Evolutionary conservation across 2,888 invertebrate species (phyloP).

Genomic region (Xylophagus ater): DNA sequence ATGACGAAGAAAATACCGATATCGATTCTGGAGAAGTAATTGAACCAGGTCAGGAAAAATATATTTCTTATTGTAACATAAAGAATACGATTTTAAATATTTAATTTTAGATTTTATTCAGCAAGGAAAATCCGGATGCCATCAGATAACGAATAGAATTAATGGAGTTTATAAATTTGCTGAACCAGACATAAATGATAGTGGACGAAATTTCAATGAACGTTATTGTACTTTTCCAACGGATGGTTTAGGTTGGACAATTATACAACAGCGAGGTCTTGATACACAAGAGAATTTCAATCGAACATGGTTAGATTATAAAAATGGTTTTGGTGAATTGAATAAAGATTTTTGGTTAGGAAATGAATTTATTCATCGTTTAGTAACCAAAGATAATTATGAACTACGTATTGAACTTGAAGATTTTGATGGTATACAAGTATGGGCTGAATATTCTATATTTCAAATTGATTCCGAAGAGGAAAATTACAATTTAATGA

Average conservation of each 20-base stretch:
- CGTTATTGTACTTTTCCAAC: constrained; percentile 42
- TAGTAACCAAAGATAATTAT: constrained; percentile 35
- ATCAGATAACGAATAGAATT: constrained; percentile 31
- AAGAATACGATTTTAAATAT: constrained; percentile 6
- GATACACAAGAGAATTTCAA: constrained; percentile 42
- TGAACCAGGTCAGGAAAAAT: not conserved
- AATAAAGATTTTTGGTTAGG: constrained; percentile 49
- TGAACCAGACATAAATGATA: constrained; percentile 25
- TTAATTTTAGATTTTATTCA: constrained; percentile 25
- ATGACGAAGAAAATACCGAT: constrained; percentile 2
- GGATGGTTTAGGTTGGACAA: constrained; percentile 45
- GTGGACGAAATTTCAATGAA: constrained; percentile 37
- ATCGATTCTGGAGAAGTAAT: not conserved
- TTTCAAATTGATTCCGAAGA: constrained; percentile 38
- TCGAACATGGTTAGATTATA: constrained; percentile 45
- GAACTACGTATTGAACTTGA: constrained; percentile 42
- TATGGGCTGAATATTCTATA: constrained; percentile 43
- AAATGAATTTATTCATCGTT: constrained; percentile 43
- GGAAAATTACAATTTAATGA: constrained; percentile 38
- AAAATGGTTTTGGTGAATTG: constrained; percentile 46
- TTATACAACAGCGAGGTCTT: constrained; percentile 41
- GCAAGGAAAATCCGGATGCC: constrained; percentile 34
- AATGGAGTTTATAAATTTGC: constrained; percentile 40
- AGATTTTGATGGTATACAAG: constrained; percentile 40
- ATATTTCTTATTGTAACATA: not conserved